These are phyloP conservation scores for Serrognathus titanus DNA, from an alignment of 2,888 invertebrate species.

Conservation along the genomic window DNA sequence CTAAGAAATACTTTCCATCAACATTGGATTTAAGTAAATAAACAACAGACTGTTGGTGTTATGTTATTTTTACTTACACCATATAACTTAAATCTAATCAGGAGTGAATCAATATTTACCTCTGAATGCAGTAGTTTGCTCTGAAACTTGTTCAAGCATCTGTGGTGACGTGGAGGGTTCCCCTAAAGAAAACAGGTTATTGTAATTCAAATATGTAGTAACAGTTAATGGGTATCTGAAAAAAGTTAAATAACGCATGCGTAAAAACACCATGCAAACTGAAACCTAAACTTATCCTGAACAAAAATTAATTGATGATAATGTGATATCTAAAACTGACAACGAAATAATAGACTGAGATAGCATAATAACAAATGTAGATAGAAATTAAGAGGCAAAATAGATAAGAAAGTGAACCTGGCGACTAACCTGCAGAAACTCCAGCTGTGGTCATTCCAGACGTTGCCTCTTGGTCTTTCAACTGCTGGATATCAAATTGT, in stretches of 20 bases:
- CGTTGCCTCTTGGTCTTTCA: constrained; percentile 3
- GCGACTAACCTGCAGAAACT: constrained; percentile 34
- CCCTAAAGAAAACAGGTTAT: constrained; percentile 14
- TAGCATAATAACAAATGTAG: constrained; percentile 4
- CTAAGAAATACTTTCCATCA: constrained; percentile 35
- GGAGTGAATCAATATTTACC: constrained; percentile 13
- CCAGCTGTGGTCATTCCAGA: constrained; percentile 17
- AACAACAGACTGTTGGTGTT: too few relatives aligned
- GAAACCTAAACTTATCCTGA: constrained; percentile 26
- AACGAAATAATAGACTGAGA: constrained; percentile 17
- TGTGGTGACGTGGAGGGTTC: constrained; percentile 19
- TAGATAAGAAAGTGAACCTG: not conserved
- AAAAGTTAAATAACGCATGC: too few relatives aligned
- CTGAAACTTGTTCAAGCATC: constrained; percentile 3
- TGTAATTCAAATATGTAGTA: too few relatives aligned
- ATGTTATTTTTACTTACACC: too few relatives aligned
- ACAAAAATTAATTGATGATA: constrained; percentile 21
- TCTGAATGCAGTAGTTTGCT: constrained; percentile 19
- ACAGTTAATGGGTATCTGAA: too few relatives aligned
- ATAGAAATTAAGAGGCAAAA: not conserved
- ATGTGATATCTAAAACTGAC: constrained; percentile 19
- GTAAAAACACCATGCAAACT: constrained; percentile 21
- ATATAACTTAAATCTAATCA: not conserved
- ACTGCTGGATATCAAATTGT: constrained; percentile 34
- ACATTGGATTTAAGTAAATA: not conserved